These are phyloP conservation scores for Tokudaia muenninki DNA, from an alignment of 2,797 vertebrate species.

Conservation along the genomic window DNA sequence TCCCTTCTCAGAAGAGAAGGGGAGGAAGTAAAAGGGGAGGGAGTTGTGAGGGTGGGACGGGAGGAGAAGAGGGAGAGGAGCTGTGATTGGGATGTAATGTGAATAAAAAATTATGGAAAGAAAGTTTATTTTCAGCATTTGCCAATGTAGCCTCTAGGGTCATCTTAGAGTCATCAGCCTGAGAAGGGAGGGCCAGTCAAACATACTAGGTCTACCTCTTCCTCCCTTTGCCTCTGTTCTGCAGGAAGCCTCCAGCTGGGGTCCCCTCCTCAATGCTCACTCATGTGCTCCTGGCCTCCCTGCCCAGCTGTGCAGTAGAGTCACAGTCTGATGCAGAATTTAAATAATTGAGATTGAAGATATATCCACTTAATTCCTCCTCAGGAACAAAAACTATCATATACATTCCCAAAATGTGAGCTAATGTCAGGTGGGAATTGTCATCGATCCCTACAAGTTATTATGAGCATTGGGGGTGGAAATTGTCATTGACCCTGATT, in stretches of 20 bases:
- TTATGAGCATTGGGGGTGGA: neutral
- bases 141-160: neutral
- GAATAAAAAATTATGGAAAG: neutral
- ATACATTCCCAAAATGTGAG: neutral
- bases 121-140: neutral
- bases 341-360: conserved; percentile 32
- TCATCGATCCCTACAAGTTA: neutral
- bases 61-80: neutral
- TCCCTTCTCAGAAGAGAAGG: too few relatives aligned
- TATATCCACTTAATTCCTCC: neutral
- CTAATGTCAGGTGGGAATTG: neutral
- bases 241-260: neutral
- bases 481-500: too few relatives aligned
- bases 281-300: neutral
- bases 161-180: neutral
- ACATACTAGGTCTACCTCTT: neutral
- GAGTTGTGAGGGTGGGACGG: neutral
- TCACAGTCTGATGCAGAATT: neutral
- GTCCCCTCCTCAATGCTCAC: neutral
- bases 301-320: neutral
- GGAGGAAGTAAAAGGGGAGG: neutral
- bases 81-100: neutral
- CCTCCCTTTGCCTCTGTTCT: neutral
- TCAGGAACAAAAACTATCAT: neutral
- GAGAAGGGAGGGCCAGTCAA: neutral